Conservation (phyloP, 1,140 invertebrate genomes). For the Drosophila baimaii region DNA sequence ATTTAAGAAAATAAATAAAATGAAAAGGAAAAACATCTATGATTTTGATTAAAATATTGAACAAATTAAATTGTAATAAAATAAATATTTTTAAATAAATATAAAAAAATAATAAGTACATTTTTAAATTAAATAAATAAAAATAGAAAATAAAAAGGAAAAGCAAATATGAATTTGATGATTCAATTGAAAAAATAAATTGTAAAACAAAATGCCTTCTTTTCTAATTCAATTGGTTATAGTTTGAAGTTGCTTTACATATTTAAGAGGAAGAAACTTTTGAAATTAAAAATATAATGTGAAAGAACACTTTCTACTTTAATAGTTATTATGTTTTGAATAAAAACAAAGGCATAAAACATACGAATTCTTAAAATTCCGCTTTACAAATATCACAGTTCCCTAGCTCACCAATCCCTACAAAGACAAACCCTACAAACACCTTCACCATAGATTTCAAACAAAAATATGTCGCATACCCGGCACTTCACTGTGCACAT, state of each 20-base stretch:
- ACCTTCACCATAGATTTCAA: conserved; percentile 37
- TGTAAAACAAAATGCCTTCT: no score
- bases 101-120: background rate
- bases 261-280: no score
- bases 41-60: no score
- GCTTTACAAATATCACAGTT: background rate
- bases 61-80: no score
- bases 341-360: background rate
- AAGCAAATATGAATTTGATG: no score
- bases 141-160: background rate
- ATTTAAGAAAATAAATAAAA: background rate
- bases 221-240: no score
- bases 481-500: conserved; percentile 38
- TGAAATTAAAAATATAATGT: background rate
- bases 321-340: background rate
- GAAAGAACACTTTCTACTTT: background rate
- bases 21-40: background rate
- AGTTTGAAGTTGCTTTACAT: no score
- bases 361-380: background rate
- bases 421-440: background rate
- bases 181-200: no score
- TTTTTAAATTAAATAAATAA: background rate
- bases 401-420: background rate
- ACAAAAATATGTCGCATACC: conserved; percentile 54
- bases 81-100: no score